Percentiles rank a stretch among this genome's conserved stretches.
Conservation (phyloP, 1,140 invertebrate species). For the Aphis craccivora region DNA sequence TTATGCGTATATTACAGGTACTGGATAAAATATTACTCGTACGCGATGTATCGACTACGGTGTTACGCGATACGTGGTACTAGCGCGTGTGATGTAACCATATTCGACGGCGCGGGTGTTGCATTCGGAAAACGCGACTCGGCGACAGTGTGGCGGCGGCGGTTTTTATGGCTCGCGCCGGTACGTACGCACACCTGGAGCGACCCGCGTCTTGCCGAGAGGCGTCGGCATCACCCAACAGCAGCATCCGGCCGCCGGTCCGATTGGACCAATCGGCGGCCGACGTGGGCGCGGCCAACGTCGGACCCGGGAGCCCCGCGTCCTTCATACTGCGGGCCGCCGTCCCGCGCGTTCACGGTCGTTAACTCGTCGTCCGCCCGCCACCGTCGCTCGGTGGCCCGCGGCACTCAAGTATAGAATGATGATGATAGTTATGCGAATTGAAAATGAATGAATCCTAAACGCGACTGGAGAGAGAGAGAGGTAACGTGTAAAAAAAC, state of each 20-base stretch:
- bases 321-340: not conserved
- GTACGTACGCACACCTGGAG: not conserved
- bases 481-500: not conserved
- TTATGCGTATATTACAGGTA: not conserved
- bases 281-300: not conserved
- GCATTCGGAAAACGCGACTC: not conserved
- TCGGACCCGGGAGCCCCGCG: not conserved
- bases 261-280: constrained; percentile 36
- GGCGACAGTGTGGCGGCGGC: not conserved
- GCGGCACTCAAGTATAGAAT: constrained; percentile 25
- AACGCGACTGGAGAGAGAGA: not conserved
- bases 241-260: constrained; percentile 45
- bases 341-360: not conserved
- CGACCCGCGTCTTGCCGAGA: constrained; percentile 17
- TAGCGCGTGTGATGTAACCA: not conserved
- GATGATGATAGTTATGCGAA: not conserved
- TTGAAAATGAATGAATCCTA: constrained; percentile 32
- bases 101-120: not conserved
- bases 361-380: not conserved
- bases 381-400: not conserved
- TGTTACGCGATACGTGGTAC: not conserved
- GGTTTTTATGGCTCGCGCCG: not conserved
- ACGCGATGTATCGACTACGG: not conserved
- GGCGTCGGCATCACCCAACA: not conserved
- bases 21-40: not conserved